phyloP scores from a whole-genome alignment of 2,797 vertebrate species.

The Myotis findleyi region DNA sequence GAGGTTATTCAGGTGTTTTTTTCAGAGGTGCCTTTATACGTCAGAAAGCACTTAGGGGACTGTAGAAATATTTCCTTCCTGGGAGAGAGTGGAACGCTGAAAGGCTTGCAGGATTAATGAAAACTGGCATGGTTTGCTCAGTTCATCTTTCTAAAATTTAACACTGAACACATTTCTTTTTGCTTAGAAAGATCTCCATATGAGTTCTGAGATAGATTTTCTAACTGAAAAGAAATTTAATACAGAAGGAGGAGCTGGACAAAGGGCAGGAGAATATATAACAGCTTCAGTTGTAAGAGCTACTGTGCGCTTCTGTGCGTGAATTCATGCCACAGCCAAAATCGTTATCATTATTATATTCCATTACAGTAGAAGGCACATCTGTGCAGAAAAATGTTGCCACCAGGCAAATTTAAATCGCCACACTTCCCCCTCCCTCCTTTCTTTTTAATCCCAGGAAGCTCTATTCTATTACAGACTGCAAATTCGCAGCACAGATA shows the following conservation, averaged over 20 bases:
- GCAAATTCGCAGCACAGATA: constrained; percentile 42
- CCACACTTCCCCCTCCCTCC: not conserved
- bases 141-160: constrained; percentile 62
- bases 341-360: constrained; percentile 65
- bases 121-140: constrained; percentile 34
- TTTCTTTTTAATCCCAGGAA: constrained; percentile 51
- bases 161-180: constrained; percentile 44
- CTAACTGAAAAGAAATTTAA: constrained; percentile 44
- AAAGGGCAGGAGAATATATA: not conserved
- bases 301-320: constrained; percentile 58
- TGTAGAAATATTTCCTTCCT: not conserved
- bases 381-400: constrained; percentile 59
- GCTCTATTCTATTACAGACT: constrained; percentile 49
- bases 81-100: not conserved
- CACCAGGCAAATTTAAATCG: constrained; percentile 62
- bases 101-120: constrained; percentile 46
- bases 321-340: constrained; percentile 67
- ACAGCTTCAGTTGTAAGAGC: not conserved
- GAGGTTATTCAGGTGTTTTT: constrained; percentile 27
- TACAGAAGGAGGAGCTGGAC: not conserved
- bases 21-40: not conserved
- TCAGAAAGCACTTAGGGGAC: constrained; percentile 58
- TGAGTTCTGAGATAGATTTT: constrained; percentile 52
- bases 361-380: constrained; percentile 59
- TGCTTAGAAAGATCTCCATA: constrained; percentile 29